Evolutionary conservation across 2,888 invertebrate species (phyloP), one percentile per base, ranked within the genome.

Genomic region (Cataglyphis livida): DNA sequence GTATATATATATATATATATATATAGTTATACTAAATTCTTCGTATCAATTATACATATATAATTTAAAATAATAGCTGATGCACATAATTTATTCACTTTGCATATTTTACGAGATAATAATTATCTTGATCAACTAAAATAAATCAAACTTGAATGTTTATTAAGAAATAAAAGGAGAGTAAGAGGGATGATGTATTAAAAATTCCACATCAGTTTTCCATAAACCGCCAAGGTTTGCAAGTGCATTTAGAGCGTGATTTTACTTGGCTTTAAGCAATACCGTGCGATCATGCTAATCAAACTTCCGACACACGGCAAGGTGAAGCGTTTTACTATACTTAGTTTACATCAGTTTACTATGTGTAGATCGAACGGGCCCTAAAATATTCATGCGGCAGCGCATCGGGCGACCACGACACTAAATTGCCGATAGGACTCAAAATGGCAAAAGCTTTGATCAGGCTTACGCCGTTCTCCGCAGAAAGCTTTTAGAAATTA

Each of bases 401-500:
- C 35, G 54, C 66, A 76, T 68, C 76, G 76, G 54, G 51, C 66
- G 71, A 41, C 59, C 35, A 71, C 44, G 71, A 71, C 59, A 79
- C 71, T 70, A 79, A 79, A 79, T 71, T 59, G 78, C 61, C 59
- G 78, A 44, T 70, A 70, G 59, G 35, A 61, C 78, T 79, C 78
- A 61, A 79, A 79, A 79, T 71, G 35, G 64, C 70, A 71, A 79
- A 71, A 79, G 78, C 71, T 71, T 79, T 71, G 78, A 78, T 70
- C 78, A 70, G 57, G 70, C 70, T 78, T 70, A 70, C 57, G 76
- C 68, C 57, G 32, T 70, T 44, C 70, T 44, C 32, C 21, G 70
- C 59, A 59, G 70, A 78, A 70, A 78, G 78, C 78, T 78, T 70
- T 78, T 68, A 71, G 71, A 79, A 79, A 79, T 79, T 79, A 79